Evolutionary conservation across 2,888 invertebrate genomes (phyloP), one percentile per base, ranked within the genome.

Genomic region (Cylloceria caligata): DNA sequence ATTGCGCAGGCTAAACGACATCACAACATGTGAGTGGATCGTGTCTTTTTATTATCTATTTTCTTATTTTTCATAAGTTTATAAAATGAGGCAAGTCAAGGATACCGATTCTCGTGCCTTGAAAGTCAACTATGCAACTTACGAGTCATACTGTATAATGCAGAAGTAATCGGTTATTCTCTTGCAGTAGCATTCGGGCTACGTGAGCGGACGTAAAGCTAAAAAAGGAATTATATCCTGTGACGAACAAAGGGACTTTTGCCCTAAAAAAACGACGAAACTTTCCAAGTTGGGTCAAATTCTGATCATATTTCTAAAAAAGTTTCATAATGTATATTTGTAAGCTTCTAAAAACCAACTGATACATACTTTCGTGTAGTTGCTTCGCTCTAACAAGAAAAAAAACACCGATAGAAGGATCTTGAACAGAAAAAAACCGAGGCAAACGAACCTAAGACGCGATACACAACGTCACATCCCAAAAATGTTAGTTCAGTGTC

Each of bases 1-100:
- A 65, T 96, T 27, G 94, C 94, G 0, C 91, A 93, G 73, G 95
- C 95, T 0, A 94, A 92, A 80, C 90, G 87, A 0, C 94, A 95
- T 88, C 93, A 90, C 60, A 89, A 89, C 57, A 94, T 95, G 95
- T 96, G 91, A 89, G 86, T 85, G 42, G n/a, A 27, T 36, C 30
- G 3, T 34, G 2, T 57, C 0, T 42, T 34, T 62, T 62, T 45
- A 11, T 13, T 47, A 21, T 36, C 42, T 30, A 21, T 45, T 11
- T 6, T n/a, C 24, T 47, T 64, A 39, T 42, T 21, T 21, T 39
- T 62, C 2, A 39, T 79, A 36, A 19, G 27, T n/a, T 68, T 6
- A 3, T 34, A 9, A 36, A 60, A 60, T 34, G 34, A 36, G 34
- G 34, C 34, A 19, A 9, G 7, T 13, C 60, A 60, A 60, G 34